Evolutionary conservation across 1,140 invertebrate species (phyloP).

Genomic region (Trichomalopsis sarcophagae): DNA sequence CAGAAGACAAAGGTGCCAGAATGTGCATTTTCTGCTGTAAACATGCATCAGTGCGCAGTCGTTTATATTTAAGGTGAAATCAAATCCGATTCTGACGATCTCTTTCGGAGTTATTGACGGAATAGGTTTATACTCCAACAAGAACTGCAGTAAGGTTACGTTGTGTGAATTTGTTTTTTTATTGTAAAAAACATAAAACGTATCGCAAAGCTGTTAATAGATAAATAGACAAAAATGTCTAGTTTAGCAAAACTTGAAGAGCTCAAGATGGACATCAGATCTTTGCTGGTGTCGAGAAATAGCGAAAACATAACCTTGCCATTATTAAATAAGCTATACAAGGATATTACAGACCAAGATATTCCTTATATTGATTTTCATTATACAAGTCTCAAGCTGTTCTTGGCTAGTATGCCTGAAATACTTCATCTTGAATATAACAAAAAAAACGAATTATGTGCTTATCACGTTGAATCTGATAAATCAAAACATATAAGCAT

Average conservation of each 20-base stretch:
- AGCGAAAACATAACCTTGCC: conserved; percentile 26
- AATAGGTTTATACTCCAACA: too few species aligned
- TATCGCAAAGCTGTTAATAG: background rate
- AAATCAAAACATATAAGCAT: conserved; percentile 61
- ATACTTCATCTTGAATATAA: conserved; percentile 41
- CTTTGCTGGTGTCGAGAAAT: conserved; percentile 54
- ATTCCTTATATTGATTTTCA: conserved; percentile 61
- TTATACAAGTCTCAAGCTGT: conserved; percentile 43
- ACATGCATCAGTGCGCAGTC: too few species aligned
- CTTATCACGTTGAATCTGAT: conserved; percentile 55
- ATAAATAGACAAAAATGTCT: background rate
- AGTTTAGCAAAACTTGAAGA: background rate
- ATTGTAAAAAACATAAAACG: background rate
- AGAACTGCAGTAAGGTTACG: too few species aligned
- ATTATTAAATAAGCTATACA: conserved; percentile 53
- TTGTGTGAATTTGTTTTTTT: background rate
- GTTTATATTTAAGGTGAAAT: too few species aligned
- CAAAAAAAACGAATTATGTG: conserved; percentile 31
- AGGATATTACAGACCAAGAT: conserved; percentile 36
- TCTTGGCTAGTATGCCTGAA: conserved; percentile 55
- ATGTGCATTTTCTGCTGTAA: too few species aligned
- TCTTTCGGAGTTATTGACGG: too few species aligned
- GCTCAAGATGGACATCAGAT: background rate
- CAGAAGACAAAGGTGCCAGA: too few species aligned
- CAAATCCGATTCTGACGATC: too few species aligned